Evolutionary conservation across 2,113 vertebrate genomes (phyloP), one percentile per base, ranked within the genome.

Genomic region (Conger conger): DNA sequence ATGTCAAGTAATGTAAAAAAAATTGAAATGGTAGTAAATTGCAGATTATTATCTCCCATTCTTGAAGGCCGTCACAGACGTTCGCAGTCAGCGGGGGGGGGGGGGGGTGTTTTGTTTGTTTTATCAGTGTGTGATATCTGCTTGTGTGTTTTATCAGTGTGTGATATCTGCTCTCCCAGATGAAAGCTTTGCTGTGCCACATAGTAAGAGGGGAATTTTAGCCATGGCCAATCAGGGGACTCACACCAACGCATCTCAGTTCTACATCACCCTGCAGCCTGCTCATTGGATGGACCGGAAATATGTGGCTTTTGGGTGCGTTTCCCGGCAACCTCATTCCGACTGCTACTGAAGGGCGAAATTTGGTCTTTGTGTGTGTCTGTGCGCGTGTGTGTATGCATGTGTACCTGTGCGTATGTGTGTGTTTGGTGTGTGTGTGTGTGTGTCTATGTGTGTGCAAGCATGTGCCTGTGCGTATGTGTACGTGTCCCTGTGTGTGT

Each of bases 301-400:
- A 90, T 96, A 96, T 0, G 94, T 98, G 77, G 97, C 97, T 83
- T 99, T 98, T 88, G 97, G 98, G 97, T 99, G 92, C 2, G 96
- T 96, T 86, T 0, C 0, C 80, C 20, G 8, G n/a, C 27, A 73
- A 73, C 68, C 27, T 13, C 68, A 30, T 30, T 73, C 57, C 18
- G 3, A 3, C 57, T 27, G 20, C 57, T 27, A 27, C 57, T 27
- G 4, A 63, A 63, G 17, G 57, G 57, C 23, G 57, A 63, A 63
- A 27, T 20, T 27, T 63, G 45, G 45, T 15, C 45, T 63, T 63
- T 63, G 23, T 63, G 18, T 23, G 23, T 63, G 18, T 63, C 20
- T 63, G 27, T 15, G 2, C 42, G 9, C 30, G 80, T 60, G 40
- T 1, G 40, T 42, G 40, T 42, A 9, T 42, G 40, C 9, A 9